Conservation (phyloP, 2,797 vertebrate species). For the Anguilla pacifica region DNA sequence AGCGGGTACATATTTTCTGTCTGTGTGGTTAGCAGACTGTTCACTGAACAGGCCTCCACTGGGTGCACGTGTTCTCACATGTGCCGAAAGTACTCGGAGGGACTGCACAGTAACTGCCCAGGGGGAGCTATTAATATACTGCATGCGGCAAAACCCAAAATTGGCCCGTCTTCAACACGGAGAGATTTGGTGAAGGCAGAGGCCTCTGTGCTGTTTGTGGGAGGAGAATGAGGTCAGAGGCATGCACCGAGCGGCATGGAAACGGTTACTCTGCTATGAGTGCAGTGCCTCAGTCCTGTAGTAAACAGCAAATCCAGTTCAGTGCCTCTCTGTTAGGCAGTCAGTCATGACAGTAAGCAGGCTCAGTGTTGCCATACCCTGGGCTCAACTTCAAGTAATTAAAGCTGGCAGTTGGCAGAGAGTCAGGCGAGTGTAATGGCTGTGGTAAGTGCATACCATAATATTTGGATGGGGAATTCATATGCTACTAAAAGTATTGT, state of each 20-base stretch:
- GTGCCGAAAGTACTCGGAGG: constrained; percentile 56
- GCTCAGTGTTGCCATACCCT: constrained; percentile 68
- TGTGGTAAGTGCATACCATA: constrained; percentile 67
- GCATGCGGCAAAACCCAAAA: not conserved
- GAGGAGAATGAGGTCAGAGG: not conserved
- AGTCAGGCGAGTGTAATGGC: constrained; percentile 70
- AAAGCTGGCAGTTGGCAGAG: constrained; percentile 74
- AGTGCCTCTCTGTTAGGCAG: constrained; percentile 61
- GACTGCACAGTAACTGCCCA: constrained; percentile 23
- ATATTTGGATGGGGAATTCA: constrained; percentile 71
- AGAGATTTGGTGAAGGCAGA: not conserved
- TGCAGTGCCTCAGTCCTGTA: not conserved
- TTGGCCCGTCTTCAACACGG: not conserved
- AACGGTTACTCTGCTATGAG: not conserved
- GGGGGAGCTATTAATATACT: not conserved
- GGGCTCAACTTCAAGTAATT: constrained; percentile 75
- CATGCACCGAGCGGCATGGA: not conserved
- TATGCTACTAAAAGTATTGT: constrained; percentile 66
- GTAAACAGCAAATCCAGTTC: constrained; percentile 52
- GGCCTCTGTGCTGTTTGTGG: not conserved
- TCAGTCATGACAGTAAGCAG: constrained; percentile 67
- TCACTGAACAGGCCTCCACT: constrained; percentile 72
- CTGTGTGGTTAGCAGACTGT: constrained; percentile 76
- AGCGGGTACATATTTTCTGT: constrained; percentile 76
- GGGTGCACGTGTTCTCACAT: constrained; percentile 73